These are phyloP conservation scores for Tetramorium parvispinum DNA, from an alignment of 1,140 invertebrate species.

Conservation along the genomic window DNA sequence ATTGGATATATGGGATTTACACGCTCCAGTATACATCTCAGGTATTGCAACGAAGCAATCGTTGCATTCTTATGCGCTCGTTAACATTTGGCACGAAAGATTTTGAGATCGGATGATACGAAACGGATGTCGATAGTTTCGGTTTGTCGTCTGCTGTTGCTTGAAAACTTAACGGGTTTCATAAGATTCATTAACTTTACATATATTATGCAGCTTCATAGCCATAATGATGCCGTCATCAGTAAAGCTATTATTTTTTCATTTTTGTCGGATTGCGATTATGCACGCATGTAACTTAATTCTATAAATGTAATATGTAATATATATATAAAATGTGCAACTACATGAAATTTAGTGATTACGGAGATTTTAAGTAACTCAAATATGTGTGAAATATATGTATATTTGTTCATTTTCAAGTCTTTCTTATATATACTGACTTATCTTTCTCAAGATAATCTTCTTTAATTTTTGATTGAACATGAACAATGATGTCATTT, in stretches of 20 bases:
- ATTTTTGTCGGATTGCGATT: not conserved
- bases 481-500: constrained; percentile 38
- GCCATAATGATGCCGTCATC: not conserved
- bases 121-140: not conserved
- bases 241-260: not conserved
- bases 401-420: not conserved
- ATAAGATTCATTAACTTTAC: not conserved
- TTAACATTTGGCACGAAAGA: constrained; percentile 42
- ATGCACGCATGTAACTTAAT: not conserved
- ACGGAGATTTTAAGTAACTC: not conserved
- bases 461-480: constrained; percentile 22
- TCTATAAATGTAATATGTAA: too few species aligned
- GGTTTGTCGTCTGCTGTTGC: not conserved
- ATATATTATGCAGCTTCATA: not conserved
- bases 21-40: constrained; percentile 68
- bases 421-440: not conserved
- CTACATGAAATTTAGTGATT: not conserved
- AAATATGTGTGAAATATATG: not conserved
- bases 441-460: not conserved
- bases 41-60: constrained; percentile 69
- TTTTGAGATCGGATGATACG: not conserved
- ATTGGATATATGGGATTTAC: constrained; percentile 85
- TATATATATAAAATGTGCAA: too few species aligned
- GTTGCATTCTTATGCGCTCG: constrained; percentile 62
- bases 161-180: not conserved